A percentile compares a stretch with the other conserved stretches of the same genome.
Evolutionary conservation across 2,888 invertebrate species (phyloP).

Genomic region (Philaethria dido): DNA sequence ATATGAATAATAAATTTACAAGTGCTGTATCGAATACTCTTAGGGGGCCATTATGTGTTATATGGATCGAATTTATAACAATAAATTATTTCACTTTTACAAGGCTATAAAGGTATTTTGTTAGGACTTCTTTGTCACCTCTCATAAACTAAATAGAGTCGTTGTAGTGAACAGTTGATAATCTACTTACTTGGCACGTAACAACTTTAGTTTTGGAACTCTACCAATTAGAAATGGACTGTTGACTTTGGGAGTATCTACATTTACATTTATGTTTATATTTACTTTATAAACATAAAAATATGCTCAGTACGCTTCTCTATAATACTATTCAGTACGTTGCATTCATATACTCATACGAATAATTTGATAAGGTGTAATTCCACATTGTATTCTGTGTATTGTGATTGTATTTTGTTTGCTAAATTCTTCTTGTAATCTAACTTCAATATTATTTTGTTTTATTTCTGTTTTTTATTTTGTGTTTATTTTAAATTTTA

Average conservation of each 20-base stretch:
- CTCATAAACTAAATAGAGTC: constrained; percentile 49
- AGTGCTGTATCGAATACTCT: constrained; percentile 51
- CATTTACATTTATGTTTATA: constrained; percentile 29
- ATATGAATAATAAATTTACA: constrained; percentile 62
- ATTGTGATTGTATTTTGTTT: no score
- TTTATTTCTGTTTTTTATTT: no score
- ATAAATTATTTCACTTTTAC: constrained; percentile 67
- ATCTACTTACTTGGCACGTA: constrained; percentile 56
- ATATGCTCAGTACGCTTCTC: not conserved
- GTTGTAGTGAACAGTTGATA: constrained; percentile 40
- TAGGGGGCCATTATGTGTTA: constrained; percentile 36
- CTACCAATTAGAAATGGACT: constrained; percentile 57
- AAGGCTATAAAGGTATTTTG: constrained; percentile 53
- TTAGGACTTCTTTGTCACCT: constrained; percentile 54
- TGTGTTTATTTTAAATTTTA: no score
- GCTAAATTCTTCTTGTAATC: no score
- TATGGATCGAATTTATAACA: constrained; percentile 46
- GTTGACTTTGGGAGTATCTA: constrained; percentile 36
- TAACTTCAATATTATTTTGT: no score
- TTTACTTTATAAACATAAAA: constrained; percentile 40
- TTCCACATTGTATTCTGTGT: no score
- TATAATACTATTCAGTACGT: no score
- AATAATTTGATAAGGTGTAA: not conserved
- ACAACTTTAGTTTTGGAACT: constrained; percentile 60
- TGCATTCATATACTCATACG: not conserved